Conservation (phyloP, 2,888 invertebrate genomes). For the Spicauda simplicius region DNA sequence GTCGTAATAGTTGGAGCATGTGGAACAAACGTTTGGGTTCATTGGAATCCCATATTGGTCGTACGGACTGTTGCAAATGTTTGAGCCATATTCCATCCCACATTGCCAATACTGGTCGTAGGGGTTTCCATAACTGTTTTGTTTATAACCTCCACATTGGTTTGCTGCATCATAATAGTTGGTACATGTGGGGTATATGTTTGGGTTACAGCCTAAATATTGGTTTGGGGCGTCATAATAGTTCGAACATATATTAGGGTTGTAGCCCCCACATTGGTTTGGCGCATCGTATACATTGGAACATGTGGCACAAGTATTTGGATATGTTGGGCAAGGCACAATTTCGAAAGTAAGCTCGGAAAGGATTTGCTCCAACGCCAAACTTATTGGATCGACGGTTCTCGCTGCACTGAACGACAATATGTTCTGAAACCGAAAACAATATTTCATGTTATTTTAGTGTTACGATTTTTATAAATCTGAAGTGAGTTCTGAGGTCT, state of each 20-base stretch:
- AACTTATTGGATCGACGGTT: conserved; percentile 12
- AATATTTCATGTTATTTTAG: background rate
- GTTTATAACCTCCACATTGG: background rate
- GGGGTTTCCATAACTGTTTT: background rate
- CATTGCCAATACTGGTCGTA: background rate
- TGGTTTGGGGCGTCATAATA: background rate
- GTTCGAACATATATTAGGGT: background rate
- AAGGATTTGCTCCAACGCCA: conserved; percentile 14
- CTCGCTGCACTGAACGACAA: conserved; percentile 45
- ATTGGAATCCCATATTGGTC: too few relatives aligned
- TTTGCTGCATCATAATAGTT: background rate
- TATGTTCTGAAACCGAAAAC: conserved; percentile 47
- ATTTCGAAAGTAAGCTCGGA: conserved; percentile 18
- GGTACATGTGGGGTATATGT: background rate
- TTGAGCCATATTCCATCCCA: background rate
- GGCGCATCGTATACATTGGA: background rate
- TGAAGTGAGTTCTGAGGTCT: too few relatives aligned
- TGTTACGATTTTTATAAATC: too few relatives aligned
- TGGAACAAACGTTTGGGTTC: background rate
- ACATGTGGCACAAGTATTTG: background rate
- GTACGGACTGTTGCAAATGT: background rate
- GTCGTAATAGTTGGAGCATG: background rate
- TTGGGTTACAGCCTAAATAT: background rate
- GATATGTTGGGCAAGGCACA: background rate
- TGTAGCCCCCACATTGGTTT: background rate